Evolutionary conservation across 1,140 invertebrate species (phyloP).

Genomic region (Delia radicum): DNA sequence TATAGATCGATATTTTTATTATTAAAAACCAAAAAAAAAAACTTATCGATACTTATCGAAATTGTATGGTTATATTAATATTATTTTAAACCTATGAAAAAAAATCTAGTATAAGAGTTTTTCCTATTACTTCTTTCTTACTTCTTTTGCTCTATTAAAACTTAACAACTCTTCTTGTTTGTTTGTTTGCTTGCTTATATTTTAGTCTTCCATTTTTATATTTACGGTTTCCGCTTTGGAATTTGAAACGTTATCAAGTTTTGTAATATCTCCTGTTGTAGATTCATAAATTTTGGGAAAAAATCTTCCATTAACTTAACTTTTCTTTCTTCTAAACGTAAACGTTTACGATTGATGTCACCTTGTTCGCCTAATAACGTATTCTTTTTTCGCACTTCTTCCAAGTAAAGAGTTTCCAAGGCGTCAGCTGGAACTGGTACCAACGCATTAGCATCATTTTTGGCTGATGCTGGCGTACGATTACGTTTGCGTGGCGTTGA

Average conservation of each 20-base stretch:
- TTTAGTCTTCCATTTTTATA: slow-evolving; percentile 3
- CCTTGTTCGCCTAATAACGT: slow-evolving; percentile 42
- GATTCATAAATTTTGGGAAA: slow-evolving; percentile 47
- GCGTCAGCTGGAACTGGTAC: slow-evolving; percentile 29
- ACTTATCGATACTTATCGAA: no score
- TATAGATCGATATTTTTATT: no score
- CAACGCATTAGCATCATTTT: no score
- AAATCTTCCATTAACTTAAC: slow-evolving; percentile 42
- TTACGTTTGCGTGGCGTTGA: slow-evolving; percentile 8
- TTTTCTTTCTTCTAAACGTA: slow-evolving; percentile 47
- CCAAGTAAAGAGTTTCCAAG: slow-evolving; percentile 41
- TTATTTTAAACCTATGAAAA: no score
- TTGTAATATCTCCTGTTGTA: slow-evolving; percentile 40
- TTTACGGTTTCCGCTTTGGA: background rate
- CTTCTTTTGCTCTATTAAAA: no score
- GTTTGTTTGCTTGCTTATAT: background rate
- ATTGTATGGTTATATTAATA: no score
- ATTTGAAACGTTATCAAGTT: background rate
- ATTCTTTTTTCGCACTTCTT: slow-evolving; percentile 48
- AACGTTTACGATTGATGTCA: slow-evolving; percentile 42
- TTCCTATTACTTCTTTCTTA: no score
- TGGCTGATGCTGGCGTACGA: background rate
- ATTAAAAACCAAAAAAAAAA: no score
- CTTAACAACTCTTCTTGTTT: background rate
- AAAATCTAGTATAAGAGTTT: no score